These are phyloP conservation scores for Zalophus californianus DNA, from an alignment of 2,797 vertebrate genomes.

Conservation along the genomic window DNA sequence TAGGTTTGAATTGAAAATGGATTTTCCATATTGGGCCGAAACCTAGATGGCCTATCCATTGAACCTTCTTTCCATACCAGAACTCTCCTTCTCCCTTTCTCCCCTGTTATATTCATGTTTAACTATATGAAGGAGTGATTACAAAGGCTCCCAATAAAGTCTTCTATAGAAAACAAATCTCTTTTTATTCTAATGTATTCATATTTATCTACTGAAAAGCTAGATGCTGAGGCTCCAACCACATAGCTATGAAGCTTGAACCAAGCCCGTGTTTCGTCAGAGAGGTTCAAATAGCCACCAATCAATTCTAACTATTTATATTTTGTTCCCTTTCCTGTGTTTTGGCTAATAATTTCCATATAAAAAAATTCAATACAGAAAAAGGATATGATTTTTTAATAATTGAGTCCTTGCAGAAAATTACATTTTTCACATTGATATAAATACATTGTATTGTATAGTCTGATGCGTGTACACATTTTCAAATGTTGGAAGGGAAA, in stretches of 20 bases:
- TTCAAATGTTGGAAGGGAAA: slow-evolving; percentile 13
- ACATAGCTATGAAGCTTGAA: neutral
- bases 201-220: neutral
- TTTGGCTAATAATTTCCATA: slow-evolving; percentile 14
- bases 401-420: neutral
- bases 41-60: neutral
- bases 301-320: neutral
- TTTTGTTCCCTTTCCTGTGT: neutral
- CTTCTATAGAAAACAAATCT: neutral
- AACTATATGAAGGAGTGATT: neutral
- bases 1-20: neutral
- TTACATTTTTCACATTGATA: neutral
- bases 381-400: neutral
- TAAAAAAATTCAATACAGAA: slow-evolving; percentile 33
- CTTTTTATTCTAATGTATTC: neutral
- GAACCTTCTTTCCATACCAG: neutral
- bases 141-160: neutral
- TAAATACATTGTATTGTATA: neutral
- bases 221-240: neutral
- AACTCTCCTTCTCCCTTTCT: accelerated
- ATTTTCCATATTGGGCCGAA: slow-evolving; percentile 7
- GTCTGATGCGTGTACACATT: neutral
- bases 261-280: neutral
- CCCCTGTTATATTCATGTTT: neutral
- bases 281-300: neutral